These are phyloP conservation scores for Clitarchus hookeri DNA, from an alignment of 2,888 invertebrate genomes.

Conservation along the genomic window DNA sequence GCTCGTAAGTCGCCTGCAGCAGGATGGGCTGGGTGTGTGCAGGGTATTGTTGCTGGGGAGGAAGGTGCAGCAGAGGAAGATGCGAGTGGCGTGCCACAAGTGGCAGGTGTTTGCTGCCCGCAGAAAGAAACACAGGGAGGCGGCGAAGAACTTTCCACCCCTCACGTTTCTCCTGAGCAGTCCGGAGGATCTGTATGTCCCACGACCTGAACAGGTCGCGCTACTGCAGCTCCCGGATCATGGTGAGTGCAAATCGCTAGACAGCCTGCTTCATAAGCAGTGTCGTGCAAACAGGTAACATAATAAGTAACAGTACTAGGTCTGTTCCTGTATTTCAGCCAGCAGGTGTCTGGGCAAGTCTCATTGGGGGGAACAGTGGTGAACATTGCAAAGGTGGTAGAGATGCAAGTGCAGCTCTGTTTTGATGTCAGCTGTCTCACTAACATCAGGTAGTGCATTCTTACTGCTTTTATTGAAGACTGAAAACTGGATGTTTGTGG, in stretches of 20 bases:
- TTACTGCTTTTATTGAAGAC: too few relatives aligned
- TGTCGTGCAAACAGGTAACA: too few relatives aligned
- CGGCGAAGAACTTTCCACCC: neutral
- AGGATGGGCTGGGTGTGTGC: neutral
- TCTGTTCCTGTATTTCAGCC: too few relatives aligned
- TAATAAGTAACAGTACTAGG: too few relatives aligned
- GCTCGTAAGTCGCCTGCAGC: neutral
- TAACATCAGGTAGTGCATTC: too few relatives aligned
- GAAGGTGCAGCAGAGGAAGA: neutral
- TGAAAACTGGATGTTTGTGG: too few relatives aligned
- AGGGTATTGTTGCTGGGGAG: neutral
- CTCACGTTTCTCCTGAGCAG: neutral
- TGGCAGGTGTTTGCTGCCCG: neutral
- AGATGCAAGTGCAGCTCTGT: too few relatives aligned
- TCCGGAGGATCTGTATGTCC: neutral
- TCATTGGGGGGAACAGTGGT: too few relatives aligned
- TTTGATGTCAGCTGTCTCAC: too few relatives aligned
- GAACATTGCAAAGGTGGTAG: too few relatives aligned
- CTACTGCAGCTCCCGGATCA: neutral
- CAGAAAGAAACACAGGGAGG: neutral
- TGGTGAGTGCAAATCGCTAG: neutral
- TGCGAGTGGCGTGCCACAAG: neutral
- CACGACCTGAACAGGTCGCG: neutral
- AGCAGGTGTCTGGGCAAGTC: too few relatives aligned
- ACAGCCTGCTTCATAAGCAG: too few relatives aligned